phyloP scores from a whole-genome alignment of 2,113 vertebrate genomes.

The Andinoacara biseriatus region DNA sequence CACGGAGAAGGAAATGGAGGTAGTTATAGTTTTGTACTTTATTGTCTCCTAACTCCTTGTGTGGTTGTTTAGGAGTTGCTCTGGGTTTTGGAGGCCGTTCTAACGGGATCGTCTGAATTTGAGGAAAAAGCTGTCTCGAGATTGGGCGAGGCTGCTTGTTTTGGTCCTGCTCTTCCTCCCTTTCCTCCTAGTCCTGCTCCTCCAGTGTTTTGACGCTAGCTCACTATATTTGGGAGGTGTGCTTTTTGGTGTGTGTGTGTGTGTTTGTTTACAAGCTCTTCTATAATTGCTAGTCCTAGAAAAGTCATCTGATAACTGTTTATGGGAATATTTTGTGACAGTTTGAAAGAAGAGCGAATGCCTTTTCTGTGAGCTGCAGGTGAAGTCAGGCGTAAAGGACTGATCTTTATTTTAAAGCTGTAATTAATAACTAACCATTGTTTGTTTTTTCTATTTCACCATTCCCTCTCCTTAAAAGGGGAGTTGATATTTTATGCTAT shows the following conservation, averaged over 20 bases:
- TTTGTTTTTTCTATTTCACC: constrained; percentile 32
- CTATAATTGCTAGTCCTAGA: constrained; percentile 35
- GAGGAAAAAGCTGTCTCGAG: constrained; percentile 46
- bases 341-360: neutral
- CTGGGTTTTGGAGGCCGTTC: constrained; percentile 13
- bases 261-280: constrained; percentile 47
- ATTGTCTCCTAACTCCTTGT: constrained; percentile 36
- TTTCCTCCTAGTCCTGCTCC: constrained; percentile 19
- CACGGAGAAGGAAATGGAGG: constrained; percentile 25
- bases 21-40: constrained; percentile 47
- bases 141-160: constrained; percentile 60
- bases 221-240: constrained; percentile 22
- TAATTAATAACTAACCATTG: constrained; percentile 37
- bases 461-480: constrained; percentile 15
- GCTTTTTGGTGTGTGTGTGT: constrained; percentile 1
- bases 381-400: neutral
- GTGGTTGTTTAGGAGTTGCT: constrained; percentile 43
- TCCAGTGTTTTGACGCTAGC: constrained; percentile 20
- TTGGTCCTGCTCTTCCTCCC: constrained; percentile 32
- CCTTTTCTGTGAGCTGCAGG: neutral
- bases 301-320: constrained; percentile 49
- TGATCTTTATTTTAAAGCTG: constrained; percentile 24
- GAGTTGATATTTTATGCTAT: neutral
- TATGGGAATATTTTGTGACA: constrained; percentile 20
- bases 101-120: constrained; percentile 39